Evolutionary conservation across 2,888 invertebrate genomes (phyloP).

Genomic region (Campopleginae sp.): DNA sequence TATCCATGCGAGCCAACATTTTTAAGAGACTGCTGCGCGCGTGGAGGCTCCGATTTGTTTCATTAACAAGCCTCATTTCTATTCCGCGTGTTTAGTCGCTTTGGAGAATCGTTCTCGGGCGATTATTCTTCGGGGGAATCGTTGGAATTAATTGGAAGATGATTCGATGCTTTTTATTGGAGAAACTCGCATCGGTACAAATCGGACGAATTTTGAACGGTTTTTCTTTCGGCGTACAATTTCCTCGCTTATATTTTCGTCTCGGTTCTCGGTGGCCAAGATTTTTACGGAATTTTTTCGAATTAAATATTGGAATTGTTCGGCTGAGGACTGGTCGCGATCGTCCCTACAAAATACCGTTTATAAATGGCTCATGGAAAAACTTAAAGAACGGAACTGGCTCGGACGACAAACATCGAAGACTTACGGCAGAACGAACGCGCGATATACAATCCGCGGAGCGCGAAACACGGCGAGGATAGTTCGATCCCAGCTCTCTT

Average conservation of each 20-base stretch:
- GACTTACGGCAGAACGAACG: slow-evolving; percentile 56
- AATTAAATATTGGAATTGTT: neutral
- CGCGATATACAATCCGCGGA: slow-evolving; percentile 56
- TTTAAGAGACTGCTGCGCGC: slow-evolving; percentile 13
- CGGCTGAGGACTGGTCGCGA: neutral
- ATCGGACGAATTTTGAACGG: neutral
- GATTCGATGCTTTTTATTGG: neutral
- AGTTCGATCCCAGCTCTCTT: slow-evolving; percentile 18
- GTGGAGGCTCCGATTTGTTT: slow-evolving; percentile 32
- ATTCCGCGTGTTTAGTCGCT: neutral
- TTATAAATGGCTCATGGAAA: slow-evolving; percentile 10
- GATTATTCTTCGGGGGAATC: neutral
- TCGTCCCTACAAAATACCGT: slow-evolving; percentile 17
- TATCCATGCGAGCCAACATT: slow-evolving; percentile 16
- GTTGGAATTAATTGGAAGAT: neutral
- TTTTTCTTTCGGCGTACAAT: neutral
- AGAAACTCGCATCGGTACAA: neutral
- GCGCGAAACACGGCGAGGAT: slow-evolving; percentile 66
- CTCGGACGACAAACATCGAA: slow-evolving; percentile 50
- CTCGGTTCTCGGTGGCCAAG: neutral
- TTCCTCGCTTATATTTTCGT: neutral
- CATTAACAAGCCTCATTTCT: slow-evolving; percentile 19
- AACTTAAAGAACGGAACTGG: slow-evolving; percentile 56
- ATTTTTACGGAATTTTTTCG: neutral
- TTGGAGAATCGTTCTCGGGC: neutral